Evolutionary conservation across 2,888 invertebrate species (phyloP), one percentile per base, ranked within the genome.

Genomic region (Octodonta nipae): DNA sequence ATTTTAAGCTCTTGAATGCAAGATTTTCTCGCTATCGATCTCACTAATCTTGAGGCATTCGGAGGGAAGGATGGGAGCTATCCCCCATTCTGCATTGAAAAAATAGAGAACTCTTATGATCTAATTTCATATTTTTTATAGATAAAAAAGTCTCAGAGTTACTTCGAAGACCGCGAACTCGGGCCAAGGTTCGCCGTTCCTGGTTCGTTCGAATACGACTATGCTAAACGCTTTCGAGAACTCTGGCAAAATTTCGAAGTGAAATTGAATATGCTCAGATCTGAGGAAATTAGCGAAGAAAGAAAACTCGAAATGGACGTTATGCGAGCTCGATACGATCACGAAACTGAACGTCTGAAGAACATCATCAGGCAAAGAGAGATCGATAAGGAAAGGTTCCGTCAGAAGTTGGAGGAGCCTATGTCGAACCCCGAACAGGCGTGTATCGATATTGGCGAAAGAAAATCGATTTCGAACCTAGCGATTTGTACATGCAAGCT

Each of bases 201-300:
- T 0, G 81, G 77, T 31, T 81, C 85, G 37, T 93, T 96, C 60
- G 95, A 96, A 58, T 86, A 82, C 56, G 91, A 93, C 51, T 93
- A 92, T 64, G 95, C 51, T n/a, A 26, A 35, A 26, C 33, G 33
- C n/a, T 38, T 30, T 29, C 33, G 26, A 16, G 33, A 38, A 4
- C 13, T 38, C 10, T 35, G 35, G 35, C 20, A 30, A 3, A 32
- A 20, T 12, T 35, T 30, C 20, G 17, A 14, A 3, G 20, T 28
- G 13, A 38, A 35, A 26, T 14, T 30, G 3, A 25, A 25, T 4
- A 32, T 24, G 35, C 27, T 38, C n/a, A 38, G 30, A 26, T 24
- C 26, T 3, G 27, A 38, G 15, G 35, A 30, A 13, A 27, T 35
- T 15, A 24, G 28, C 5, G 38, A 32, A 16, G 38, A 38, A 17